Percentiles rank a stretch among this genome's conserved stretches.
Conservation (phyloP, 2,113 vertebrate genomes). For the Bambusicola thoracicus region DNA sequence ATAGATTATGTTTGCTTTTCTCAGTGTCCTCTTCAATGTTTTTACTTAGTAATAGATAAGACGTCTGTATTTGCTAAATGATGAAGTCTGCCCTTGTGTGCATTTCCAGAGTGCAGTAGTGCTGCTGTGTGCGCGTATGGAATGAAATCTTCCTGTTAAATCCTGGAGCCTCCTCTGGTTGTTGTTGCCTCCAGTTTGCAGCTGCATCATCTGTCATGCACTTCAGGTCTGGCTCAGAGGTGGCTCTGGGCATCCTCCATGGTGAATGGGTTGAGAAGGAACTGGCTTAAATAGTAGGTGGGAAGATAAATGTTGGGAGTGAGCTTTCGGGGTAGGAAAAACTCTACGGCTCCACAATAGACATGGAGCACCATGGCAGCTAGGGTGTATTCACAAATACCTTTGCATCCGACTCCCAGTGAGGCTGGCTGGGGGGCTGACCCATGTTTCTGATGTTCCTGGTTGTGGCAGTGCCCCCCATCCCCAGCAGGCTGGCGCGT, state of each 20-base stretch:
- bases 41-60: background rate
- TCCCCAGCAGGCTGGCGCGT: background rate
- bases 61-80: background rate
- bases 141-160: background rate
- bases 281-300: background rate
- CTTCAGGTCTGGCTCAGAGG: background rate
- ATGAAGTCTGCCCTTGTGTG: background rate
- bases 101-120: background rate
- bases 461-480: background rate
- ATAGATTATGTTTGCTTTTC: background rate
- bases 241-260: background rate
- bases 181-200: background rate
- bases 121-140: background rate
- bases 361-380: background rate
- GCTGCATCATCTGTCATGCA: background rate
- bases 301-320: background rate
- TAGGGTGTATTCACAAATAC: background rate
- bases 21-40: background rate
- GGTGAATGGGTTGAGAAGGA: background rate
- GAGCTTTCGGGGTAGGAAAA: background rate
- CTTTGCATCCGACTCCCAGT: background rate
- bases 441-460: background rate
- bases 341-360: background rate
- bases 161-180: background rate
- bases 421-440: background rate